A percentile compares a stretch with the other conserved stretches of the same genome.
These are phyloP conservation scores for Polyodon spathula DNA, from an alignment of 2,113 vertebrate species.

Conservation along the genomic window DNA sequence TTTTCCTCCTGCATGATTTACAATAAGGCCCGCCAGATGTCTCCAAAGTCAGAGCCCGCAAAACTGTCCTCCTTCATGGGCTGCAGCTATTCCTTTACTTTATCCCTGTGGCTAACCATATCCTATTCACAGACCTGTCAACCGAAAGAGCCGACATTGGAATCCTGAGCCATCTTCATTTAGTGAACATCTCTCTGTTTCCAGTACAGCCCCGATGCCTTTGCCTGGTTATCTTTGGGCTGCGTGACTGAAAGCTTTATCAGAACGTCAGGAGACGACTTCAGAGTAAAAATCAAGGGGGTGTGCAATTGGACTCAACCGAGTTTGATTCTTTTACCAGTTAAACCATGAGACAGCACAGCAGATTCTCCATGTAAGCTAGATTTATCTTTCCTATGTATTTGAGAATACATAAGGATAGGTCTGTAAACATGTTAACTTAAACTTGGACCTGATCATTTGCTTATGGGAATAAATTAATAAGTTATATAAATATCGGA, in stretches of 20 bases:
- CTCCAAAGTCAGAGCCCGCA: conserved; percentile 2
- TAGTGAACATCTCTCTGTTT: conserved; percentile 5
- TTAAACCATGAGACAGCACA: background rate
- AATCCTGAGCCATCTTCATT: background rate
- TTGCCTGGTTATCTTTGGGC: background rate
- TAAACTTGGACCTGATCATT: too few species aligned
- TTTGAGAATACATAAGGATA: too few species aligned
- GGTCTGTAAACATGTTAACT: too few species aligned
- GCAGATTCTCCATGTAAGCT: background rate
- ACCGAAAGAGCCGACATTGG: background rate
- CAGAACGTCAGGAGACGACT: background rate
- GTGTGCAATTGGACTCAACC: background rate
- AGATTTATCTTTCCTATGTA: too few species aligned
- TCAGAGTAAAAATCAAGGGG: background rate
- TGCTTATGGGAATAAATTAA: too few species aligned
- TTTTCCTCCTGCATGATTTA: conserved; percentile 5
- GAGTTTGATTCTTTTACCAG: background rate
- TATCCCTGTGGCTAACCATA: background rate
- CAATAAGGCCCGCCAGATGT: conserved; percentile 1
- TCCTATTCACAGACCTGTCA: background rate
- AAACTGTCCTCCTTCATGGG: background rate
- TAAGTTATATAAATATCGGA: too few species aligned
- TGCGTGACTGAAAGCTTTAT: background rate
- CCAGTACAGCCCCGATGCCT: conserved; percentile 3
- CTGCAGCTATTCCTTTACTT: conserved; percentile 12